Base-by-base conservation (phyloP, 2,113 vertebrate genomes). In the Platichthys flesus region DNA sequence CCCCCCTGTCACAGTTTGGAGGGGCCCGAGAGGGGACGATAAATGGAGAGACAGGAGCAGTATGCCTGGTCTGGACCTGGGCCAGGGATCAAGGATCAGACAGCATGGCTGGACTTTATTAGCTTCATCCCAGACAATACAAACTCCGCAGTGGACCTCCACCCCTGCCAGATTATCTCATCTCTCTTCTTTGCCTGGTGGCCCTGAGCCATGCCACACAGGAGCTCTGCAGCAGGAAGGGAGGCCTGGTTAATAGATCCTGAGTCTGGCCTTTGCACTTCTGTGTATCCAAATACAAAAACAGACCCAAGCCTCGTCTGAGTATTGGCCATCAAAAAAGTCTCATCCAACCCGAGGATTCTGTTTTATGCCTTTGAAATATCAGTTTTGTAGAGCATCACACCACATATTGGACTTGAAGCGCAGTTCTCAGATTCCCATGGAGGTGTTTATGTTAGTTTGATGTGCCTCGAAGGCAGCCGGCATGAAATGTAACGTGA, bases 71-170 rank as follows among this genome's bases (percentile, higher is more conserved):
- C 78, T 91, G 91, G 90, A 88, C 70, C 71, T 18, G 45, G 78
- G 90, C 88, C 90, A 91, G 77, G 86, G 88, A 90, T 80, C 85
- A 91, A 76, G 89, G 86, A 88, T 90, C 88, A 89, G 90, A 87
- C 88, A 81, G 83, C 88, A 71, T 89, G 85, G 79, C 83, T 82
- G 78, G 82, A 89, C 89, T 87, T 85, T 90, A 92, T 92, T 91
- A 92, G 91, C 89, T 88, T 85, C 85, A 88, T 89, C 68, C 55
- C 70, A 89, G 88, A 93, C 91, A 93, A 91, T 90, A 59, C 74
- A 18, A 79, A 69, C 89, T 85, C 85, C 77, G 78, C 87, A 86
- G 90, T 77, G 67, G 86, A 88, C 87, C 90, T 84, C 78, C 88
- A 78, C 67, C 80, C 67, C 28, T 82, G 88, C 85, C 88, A 91